A percentile compares a stretch with the other conserved stretches of the same genome.
Evolutionary conservation across 2,888 invertebrate species (phyloP).

Genomic region (Archaeoteleia sp.): DNA sequence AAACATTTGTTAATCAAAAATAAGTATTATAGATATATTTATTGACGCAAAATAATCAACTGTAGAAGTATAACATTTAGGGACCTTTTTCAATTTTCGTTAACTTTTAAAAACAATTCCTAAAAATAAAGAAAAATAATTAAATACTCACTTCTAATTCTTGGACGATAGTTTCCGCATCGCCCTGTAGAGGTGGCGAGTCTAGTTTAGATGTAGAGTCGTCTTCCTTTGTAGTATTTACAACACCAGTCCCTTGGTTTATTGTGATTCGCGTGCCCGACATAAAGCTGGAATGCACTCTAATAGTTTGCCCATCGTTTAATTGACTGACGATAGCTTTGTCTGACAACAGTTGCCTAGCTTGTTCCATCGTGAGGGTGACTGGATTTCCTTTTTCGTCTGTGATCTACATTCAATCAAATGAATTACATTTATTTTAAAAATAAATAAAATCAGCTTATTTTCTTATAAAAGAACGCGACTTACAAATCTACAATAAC

Average conservation of each 20-base stretch:
- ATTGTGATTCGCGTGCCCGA: neutral
- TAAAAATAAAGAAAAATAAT: neutral
- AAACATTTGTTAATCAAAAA: too few relatives aligned
- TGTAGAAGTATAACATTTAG: too few relatives aligned
- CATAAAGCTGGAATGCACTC: slow-evolving; percentile 60
- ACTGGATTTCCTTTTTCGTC: slow-evolving; percentile 83
- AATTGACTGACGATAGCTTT: slow-evolving; percentile 72
- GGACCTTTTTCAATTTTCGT: too few relatives aligned
- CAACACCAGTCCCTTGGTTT: slow-evolving; percentile 23
- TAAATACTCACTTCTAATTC: slow-evolving; percentile 61
- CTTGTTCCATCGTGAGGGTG: slow-evolving; percentile 82
- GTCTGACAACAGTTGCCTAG: slow-evolving; percentile 80
- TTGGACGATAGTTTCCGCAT: slow-evolving; percentile 65
- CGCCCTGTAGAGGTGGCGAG: too few relatives aligned
- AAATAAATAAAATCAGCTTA: too few relatives aligned
- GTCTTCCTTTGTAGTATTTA: slow-evolving; percentile 12
- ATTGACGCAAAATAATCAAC: too few relatives aligned
- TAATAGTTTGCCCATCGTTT: slow-evolving; percentile 68
- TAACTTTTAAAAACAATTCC: too few relatives aligned
- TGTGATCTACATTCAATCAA: slow-evolving; percentile 77
- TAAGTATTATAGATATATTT: too few relatives aligned
- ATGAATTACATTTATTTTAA: slow-evolving; percentile 16
- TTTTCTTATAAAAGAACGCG: too few relatives aligned
- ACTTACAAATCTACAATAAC: too few relatives aligned
- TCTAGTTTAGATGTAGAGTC: slow-evolving; percentile 33